These are phyloP conservation scores for Alaudala cheleensis DNA, from an alignment of 2,113 vertebrate genomes.

Conservation along the genomic window DNA sequence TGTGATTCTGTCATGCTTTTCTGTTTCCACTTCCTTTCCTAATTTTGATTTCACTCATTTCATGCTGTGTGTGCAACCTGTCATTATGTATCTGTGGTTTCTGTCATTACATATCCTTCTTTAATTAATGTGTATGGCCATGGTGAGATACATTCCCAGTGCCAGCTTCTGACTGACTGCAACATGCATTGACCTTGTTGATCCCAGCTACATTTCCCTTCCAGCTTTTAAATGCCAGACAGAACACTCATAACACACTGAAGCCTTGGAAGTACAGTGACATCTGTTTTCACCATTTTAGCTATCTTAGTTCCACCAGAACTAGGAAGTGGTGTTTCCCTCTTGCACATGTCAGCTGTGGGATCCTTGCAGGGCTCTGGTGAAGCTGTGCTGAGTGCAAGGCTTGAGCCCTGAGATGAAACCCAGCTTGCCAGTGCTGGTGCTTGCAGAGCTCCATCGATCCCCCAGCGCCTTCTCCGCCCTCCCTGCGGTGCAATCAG, in stretches of 20 bases:
- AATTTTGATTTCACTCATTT: neutral
- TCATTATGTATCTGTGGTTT: neutral
- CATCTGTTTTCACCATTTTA: neutral
- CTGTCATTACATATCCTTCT: neutral
- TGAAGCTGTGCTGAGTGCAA: accelerated
- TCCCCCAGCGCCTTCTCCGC: too few relatives aligned
- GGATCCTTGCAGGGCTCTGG: neutral
- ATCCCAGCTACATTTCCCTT: neutral
- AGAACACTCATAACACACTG: accelerated
- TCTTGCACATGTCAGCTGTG: accelerated
- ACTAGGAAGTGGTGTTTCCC: neutral
- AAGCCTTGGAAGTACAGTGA: neutral
- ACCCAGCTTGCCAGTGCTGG: accelerated
- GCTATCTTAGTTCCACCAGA: neutral
- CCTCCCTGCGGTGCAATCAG: accelerated
- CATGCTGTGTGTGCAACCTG: neutral
- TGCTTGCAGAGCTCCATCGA: neutral
- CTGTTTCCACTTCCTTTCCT: neutral
- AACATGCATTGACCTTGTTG: neutral
- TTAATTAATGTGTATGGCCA: neutral
- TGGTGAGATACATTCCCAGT: neutral
- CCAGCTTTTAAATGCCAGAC: neutral
- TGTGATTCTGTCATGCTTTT: neutral
- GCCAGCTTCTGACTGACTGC: neutral
- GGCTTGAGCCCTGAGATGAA: neutral